These are phyloP conservation scores for Podiceps cristatus DNA, from an alignment of 2,113 vertebrate genomes.

Conservation along the genomic window DNA sequence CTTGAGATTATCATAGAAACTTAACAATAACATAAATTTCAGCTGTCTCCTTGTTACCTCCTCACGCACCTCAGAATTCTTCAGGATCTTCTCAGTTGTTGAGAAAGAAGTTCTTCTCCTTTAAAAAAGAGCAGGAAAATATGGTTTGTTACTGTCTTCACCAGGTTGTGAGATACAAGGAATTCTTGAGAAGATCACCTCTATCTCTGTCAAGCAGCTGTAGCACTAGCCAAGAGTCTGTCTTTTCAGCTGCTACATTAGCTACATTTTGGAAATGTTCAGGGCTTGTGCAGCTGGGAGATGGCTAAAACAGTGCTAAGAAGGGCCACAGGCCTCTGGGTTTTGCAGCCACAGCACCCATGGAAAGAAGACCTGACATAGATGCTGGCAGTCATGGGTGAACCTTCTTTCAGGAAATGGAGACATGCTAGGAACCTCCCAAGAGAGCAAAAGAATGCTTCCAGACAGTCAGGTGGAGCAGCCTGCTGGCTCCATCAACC, in stretches of 20 bases:
- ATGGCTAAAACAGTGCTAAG: background rate
- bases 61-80: background rate
- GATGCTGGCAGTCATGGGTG: constrained; percentile 62
- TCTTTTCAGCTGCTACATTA: background rate
- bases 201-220: background rate
- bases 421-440: constrained; percentile 62
- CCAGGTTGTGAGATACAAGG: background rate
- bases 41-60: background rate
- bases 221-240: background rate
- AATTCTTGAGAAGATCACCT: background rate
- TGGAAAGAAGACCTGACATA: constrained; percentile 22
- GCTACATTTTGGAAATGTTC: background rate
- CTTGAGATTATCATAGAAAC: background rate
- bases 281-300: constrained; percentile 8
- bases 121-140: background rate
- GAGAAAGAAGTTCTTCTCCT: background rate
- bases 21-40: background rate
- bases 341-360: constrained; percentile 17
- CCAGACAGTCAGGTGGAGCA: constrained; percentile 75
- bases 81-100: background rate
- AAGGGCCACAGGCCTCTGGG: background rate
- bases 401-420: constrained; percentile 70
- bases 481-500: constrained; percentile 67
- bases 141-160: background rate
- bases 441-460: constrained; percentile 72